Evolutionary conservation across 2,888 invertebrate genomes (phyloP).

Genomic region (Lepetodrilus schrolli): DNA sequence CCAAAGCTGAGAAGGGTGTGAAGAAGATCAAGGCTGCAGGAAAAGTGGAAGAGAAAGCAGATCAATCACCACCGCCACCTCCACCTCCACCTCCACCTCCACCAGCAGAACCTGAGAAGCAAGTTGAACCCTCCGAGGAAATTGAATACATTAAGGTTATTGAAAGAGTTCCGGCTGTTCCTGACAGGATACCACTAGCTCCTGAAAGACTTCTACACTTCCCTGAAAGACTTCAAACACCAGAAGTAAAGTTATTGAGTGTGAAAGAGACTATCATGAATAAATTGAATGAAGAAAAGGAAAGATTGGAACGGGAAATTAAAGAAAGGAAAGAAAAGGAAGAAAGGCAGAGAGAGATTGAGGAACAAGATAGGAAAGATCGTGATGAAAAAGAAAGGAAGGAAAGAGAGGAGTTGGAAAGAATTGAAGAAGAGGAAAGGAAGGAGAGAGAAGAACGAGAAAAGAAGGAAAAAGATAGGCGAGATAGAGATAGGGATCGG

Average conservation of each 20-base stretch:
- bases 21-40: not conserved
- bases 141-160: constrained; percentile 1
- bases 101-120: not conserved
- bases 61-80: not conserved
- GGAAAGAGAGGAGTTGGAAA: not conserved
- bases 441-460: constrained; percentile 3
- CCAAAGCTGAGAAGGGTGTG: not conserved
- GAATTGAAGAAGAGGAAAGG: not conserved
- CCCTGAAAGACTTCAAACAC: not conserved
- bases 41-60: not conserved
- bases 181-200: not conserved
- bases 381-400: not conserved
- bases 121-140: not conserved
- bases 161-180: not conserved
- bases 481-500: constrained; percentile 27
- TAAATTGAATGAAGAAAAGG: constrained; percentile 8
- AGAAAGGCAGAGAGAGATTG: not conserved
- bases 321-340: constrained; percentile 2
- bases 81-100: not conserved
- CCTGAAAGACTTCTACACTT: not conserved
- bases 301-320: not conserved
- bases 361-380: not conserved
- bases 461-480: not conserved
- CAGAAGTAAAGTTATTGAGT: not conserved
- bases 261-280: constrained; percentile 12